Evolutionary conservation across 2,113 vertebrate species (phyloP), one percentile per base, ranked within the genome.

Genomic region (Hippocampus zosterae): DNA sequence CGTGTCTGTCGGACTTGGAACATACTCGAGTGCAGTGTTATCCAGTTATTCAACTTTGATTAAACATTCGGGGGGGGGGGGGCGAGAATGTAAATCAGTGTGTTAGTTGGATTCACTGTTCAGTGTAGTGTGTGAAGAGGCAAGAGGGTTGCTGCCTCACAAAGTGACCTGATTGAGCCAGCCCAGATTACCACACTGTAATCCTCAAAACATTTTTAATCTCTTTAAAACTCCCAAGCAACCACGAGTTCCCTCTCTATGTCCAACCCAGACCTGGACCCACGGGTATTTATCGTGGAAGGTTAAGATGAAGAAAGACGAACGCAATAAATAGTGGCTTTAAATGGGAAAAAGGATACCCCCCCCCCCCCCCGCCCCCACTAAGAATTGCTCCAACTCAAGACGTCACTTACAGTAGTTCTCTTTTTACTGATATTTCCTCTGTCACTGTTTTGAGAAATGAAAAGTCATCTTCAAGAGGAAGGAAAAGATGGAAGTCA

Each of bases 141-240:
- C 41, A 16, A 48, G 66, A 56, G 73, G 3, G 18, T 59, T 77
- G 76, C 75, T 85, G 69, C 67, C 52, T 82, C 68, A 69, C 68
- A 75, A 68, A 80, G 77, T 48, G 27, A 76, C 82, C 81, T 69
- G 84, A 82, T 73, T 82, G 74, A 75, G 66, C 70, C 71, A 75
- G 71, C 46, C 18, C 85, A 89, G 89, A 89, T 90, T 91, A 88
- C 33, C 65, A 81, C 72, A 69, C 65, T 73, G 67, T 88, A 89
- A 88, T 87, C 84, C 84, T 75, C 75, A 81, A 87, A 87, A 86
- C 81, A 88, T 85, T 88, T 90, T 87, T 84, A 88, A 89, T 90
- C 87, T 77, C 76, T 73, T 75, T 69, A 77, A 85, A 86, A 81
- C 67, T 83, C 74, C 50, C 7, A 57, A 73, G 70, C 74, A 78